Percentiles rank a stretch among this genome's conserved stretches.
These are phyloP conservation scores for Calyptommatus sinebrachiatus DNA, from an alignment of 2,113 vertebrate species.

Conservation along the genomic window DNA sequence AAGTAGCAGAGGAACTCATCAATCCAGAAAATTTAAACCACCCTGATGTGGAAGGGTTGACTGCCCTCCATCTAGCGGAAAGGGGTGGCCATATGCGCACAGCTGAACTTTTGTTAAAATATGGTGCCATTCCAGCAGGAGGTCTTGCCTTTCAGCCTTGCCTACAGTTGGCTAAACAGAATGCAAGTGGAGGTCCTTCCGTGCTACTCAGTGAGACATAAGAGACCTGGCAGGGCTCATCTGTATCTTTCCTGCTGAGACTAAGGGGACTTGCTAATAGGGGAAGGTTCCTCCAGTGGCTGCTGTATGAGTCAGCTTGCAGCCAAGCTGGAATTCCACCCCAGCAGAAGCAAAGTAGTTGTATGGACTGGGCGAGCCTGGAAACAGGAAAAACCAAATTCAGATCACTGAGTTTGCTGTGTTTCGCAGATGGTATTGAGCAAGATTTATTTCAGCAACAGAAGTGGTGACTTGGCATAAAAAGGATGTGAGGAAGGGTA, in stretches of 20 bases:
- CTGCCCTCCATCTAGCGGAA: slow-evolving; percentile 79
- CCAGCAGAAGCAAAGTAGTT: slow-evolving; percentile 12
- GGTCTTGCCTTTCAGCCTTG: slow-evolving; percentile 53
- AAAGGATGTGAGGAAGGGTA: slow-evolving; percentile 2
- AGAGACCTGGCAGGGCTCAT: background rate
- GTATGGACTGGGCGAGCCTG: background rate
- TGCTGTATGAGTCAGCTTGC: background rate
- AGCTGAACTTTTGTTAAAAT: slow-evolving; percentile 75
- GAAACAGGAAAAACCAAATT: background rate
- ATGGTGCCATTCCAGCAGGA: slow-evolving; percentile 62
- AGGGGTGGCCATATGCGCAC: slow-evolving; percentile 73
- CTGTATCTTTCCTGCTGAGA: slow-evolving; percentile 15
- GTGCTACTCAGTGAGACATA: slow-evolving; percentile 68
- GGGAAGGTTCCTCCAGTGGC: background rate
- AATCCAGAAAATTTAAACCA: slow-evolving; percentile 64
- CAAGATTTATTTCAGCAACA: background rate
- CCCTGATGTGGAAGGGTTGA: slow-evolving; percentile 76
- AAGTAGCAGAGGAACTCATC: slow-evolving; percentile 83
- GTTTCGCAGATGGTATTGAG: rapidly evolving
- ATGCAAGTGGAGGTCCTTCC: background rate
- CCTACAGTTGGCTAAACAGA: slow-evolving; percentile 31
- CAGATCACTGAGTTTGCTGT: background rate
- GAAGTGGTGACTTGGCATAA: background rate
- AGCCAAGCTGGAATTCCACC: background rate
- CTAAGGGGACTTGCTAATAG: background rate